Evolutionary conservation across 2,888 invertebrate species (phyloP), one percentile per base, ranked within the genome.

Genomic region (Anthophora plumipes): DNA sequence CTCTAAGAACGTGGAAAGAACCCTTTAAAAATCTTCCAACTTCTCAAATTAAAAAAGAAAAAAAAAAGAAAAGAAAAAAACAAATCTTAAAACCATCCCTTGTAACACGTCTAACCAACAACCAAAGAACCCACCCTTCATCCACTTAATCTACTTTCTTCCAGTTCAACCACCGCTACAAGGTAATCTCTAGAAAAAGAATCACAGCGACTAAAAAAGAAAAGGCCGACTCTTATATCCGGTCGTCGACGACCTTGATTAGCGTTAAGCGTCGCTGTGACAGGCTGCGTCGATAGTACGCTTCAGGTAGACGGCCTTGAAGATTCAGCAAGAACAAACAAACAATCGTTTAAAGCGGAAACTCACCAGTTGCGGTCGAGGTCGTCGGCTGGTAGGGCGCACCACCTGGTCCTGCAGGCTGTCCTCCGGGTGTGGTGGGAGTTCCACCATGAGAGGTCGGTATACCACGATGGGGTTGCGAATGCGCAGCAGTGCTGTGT

Each of bases 401-500:
- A 77, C 91, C 92, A 78, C 92, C 92, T 81, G 93, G 93, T 89
- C 93, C 93, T 94, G 86, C 96, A 94, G 89, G 94, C 94, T 89
- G 94, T 90, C 90, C 94, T 94, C 92, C 96, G 94, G 87, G 95
- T 93, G 88, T 95, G 93, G 94, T 96, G 96, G 86, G 96, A 95
- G 92, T 95, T 94, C 86, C 95, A 93, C 85, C 95, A 88, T 92
- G 92, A 83, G 92, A 92, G 84, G 92, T 91, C 76, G 93, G 91
- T 77, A 93, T 92, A 60, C 93, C 93, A 69, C 93, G 93, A 89
- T 93, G 94, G 87, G 97, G 96, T 91, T 97, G 97, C 86, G 97
- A 96, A 89, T 97, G 97, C 25, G 97, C 97, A 54, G 96, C 96
- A 41, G 97, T 96, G 85, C 97, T 95, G 91, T 95, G 88, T 96